Base-by-base conservation (phyloP, 2,113 vertebrate species). In the Callocephalon fimbriatum region DNA sequence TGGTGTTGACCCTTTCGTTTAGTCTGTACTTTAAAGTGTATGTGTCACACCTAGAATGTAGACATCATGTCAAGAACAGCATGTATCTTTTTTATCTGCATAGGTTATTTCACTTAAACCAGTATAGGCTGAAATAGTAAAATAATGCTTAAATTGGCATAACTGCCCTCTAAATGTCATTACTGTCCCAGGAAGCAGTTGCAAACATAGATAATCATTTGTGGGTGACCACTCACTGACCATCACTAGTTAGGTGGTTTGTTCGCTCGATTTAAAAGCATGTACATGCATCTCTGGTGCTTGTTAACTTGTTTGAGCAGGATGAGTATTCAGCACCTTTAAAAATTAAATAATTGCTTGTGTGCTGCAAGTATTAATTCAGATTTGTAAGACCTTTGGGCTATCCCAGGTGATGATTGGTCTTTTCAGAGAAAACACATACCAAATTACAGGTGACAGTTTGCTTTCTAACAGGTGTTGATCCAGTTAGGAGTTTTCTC, bases 261-360 rank as follows among this genome's bases (percentile, higher is more conserved):
- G 4, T 21, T 59, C 48, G 32, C 42, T 80, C 70, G 44, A 44
- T 65, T 74, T 83, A 13, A 59, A 65, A 79, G 44, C n/a, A 13
- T 29, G 12, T 12, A 8, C 0, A 0, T 53, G 11, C 29, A 35
- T 63, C 12, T 44, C 32, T 83, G 22, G 21, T 54, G 37, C 81
- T 82, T 12, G 14, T 22, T 65, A 51, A 35, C 20, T 37, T 53
- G 44, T 53, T 54, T 27, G 54, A 54, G 54, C 44, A 26, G 6
- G 27, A 15, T 32, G 44, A 71, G 15, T 70, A 27, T 48, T 82
- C 42, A 63, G 38, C 35, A 65, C 23, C 7, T 82, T 53, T 65
- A 73, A 48, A 91, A 88, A 73, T 47, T 7, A 58, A 67, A 58
- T 61, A 38, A 47, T 62, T 82, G 44, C 32, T 48, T 45, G n/a